Evolutionary conservation across 2,888 invertebrate genomes (phyloP).

Genomic region (Drosophila greeni): DNA sequence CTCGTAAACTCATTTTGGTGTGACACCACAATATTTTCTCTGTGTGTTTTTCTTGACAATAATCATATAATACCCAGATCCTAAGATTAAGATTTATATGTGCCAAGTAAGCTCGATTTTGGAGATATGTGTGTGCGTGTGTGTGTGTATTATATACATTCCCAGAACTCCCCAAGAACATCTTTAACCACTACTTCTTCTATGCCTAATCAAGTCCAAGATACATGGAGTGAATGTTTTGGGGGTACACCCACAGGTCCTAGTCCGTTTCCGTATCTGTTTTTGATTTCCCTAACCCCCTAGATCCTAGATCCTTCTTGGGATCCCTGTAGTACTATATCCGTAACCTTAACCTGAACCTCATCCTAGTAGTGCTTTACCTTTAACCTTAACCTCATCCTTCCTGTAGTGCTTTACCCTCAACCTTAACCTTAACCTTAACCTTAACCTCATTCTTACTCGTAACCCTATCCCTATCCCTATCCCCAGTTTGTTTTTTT

Average conservation of each 20-base stretch:
- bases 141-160: constrained; percentile 1
- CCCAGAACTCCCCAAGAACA: not conserved
- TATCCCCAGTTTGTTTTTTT: constrained; percentile 17
- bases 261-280: not conserved
- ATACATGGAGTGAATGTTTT: not conserved
- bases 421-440: not conserved
- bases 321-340: not conserved
- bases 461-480: too few relatives aligned
- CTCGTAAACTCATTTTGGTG: constrained; percentile 5
- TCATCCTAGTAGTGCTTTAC: too few relatives aligned
- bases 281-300: not conserved
- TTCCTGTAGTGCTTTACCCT: too few relatives aligned
- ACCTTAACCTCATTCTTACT: not conserved
- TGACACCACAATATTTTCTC: constrained; percentile 12
- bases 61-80: constrained; percentile 1
- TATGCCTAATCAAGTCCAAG: not conserved
- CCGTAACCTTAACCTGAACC: not conserved
- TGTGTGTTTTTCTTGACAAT: constrained; percentile 11
- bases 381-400: too few relatives aligned
- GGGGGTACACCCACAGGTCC: not conserved
- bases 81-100: constrained; percentile 8
- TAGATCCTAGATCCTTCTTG: not conserved
- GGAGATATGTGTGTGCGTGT: not conserved
- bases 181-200: not conserved
- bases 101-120: constrained; percentile 10